A percentile compares a stretch with the other conserved stretches of the same genome.
Evolutionary conservation across 2,113 vertebrate genomes (phyloP).

Genomic region (Microcebus ravelobensis): DNA sequence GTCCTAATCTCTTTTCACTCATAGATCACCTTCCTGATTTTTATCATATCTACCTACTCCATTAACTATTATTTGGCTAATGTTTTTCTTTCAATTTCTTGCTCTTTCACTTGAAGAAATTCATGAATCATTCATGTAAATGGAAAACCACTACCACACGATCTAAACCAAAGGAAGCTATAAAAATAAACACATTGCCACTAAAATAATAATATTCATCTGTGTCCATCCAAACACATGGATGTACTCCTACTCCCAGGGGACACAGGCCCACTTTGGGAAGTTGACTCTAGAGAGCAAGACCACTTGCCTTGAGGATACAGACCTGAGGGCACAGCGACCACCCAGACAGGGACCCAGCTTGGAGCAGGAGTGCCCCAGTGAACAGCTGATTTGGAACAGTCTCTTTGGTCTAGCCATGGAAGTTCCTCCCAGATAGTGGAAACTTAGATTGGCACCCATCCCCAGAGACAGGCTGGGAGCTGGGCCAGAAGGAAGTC

Average conservation of each 20-base stretch:
- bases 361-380: not conserved
- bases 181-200: slow-evolving; percentile 33
- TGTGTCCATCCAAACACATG: not conserved
- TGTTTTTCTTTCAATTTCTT: slow-evolving; percentile 41
- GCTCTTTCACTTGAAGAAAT: slow-evolving; percentile 36
- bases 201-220: slow-evolving; percentile 24
- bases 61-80: not conserved
- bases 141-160: not conserved
- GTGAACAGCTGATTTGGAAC: not conserved
- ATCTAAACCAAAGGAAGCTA: slow-evolving; percentile 35
- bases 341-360: not conserved
- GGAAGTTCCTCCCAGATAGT: not conserved
- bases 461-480: not conserved
- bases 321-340: not conserved
- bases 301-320: not conserved
- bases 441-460: slow-evolving; percentile 11
- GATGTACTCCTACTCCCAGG: not conserved
- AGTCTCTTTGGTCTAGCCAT: not conserved
- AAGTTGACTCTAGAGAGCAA: not conserved
- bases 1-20: not conserved
- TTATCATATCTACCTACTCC: not conserved
- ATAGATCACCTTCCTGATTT: not conserved
- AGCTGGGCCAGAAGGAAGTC: not conserved
- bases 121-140: not conserved
- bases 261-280: not conserved